These are phyloP conservation scores for Toxotes chatareus DNA, from an alignment of 2,113 vertebrate species.

Conservation along the genomic window DNA sequence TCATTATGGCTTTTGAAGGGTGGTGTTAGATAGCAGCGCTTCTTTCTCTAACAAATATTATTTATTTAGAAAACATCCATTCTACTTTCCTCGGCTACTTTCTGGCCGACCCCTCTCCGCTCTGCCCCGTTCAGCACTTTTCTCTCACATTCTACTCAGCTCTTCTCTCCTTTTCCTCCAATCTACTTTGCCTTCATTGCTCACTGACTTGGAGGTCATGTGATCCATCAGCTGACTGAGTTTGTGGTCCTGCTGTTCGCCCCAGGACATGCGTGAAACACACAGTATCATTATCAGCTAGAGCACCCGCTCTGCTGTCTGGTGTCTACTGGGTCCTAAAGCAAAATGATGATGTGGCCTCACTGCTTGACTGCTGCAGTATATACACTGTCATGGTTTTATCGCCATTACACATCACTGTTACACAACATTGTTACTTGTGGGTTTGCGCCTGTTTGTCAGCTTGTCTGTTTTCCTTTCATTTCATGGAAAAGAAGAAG, in stretches of 20 bases:
- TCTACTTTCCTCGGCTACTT: neutral
- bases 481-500: neutral
- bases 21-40: neutral
- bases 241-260: constrained; percentile 20
- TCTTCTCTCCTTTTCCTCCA: neutral
- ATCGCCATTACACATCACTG: neutral
- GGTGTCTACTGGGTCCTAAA: neutral
- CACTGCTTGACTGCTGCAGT: neutral
- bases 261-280: constrained; percentile 15
- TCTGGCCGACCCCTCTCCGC: no score
- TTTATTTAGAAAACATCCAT: neutral
- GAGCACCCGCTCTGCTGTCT: neutral
- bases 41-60: neutral
- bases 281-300: constrained; percentile 23
- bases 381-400: neutral
- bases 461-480: neutral
- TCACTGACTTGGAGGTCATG: constrained; percentile 32
- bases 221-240: constrained; percentile 64
- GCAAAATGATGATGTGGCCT: neutral
- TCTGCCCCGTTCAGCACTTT: no score
- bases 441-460: neutral
- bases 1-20: neutral
- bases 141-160: no score
- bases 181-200: neutral
- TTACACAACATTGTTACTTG: neutral